A percentile compares a stretch with the other conserved stretches of the same genome.
Evolutionary conservation across 2,888 invertebrate species (phyloP).

Genomic region (Platycheirus rosarum): DNA sequence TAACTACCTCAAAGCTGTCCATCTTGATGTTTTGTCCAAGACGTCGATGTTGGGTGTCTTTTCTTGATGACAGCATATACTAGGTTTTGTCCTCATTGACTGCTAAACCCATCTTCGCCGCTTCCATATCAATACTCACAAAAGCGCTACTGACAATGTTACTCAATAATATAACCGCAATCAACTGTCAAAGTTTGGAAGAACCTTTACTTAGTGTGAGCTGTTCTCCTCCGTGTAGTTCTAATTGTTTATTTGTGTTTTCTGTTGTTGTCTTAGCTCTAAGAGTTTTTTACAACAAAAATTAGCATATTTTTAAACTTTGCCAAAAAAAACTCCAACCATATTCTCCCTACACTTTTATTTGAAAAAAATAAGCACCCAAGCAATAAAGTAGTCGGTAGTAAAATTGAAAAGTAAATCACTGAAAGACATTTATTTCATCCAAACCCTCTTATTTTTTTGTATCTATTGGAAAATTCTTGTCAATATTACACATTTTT

Average conservation of each 20-base stretch:
- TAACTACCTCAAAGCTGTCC: too few relatives aligned
- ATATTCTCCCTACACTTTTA: not conserved
- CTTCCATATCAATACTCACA: too few relatives aligned
- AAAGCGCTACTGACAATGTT: too few relatives aligned
- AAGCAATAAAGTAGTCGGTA: not conserved
- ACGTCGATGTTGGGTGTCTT: too few relatives aligned
- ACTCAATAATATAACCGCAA: too few relatives aligned
- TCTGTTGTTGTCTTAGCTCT: conserved; percentile 39
- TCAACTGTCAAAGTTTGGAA: too few relatives aligned
- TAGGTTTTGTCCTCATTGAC: too few relatives aligned
- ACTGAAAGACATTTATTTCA: not conserved
- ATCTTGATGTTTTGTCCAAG: too few relatives aligned
- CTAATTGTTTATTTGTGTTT: conserved; percentile 23
- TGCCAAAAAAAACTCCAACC: not conserved
- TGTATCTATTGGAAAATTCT: conserved; percentile 3
- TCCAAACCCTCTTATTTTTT: not conserved
- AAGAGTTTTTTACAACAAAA: too few relatives aligned
- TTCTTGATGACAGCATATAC: too few relatives aligned
- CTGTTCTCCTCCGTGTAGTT: conserved; percentile 11
- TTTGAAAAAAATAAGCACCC: not conserved
- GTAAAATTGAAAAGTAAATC: conserved; percentile 4
- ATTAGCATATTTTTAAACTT: not conserved
- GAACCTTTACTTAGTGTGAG: not conserved
- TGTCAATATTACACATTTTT: conserved; percentile 12
- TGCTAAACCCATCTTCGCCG: too few relatives aligned